Percentiles rank a stretch among this genome's conserved stretches.
Conservation (phyloP, 2,888 invertebrate species). For the Plusia festucae region DNA sequence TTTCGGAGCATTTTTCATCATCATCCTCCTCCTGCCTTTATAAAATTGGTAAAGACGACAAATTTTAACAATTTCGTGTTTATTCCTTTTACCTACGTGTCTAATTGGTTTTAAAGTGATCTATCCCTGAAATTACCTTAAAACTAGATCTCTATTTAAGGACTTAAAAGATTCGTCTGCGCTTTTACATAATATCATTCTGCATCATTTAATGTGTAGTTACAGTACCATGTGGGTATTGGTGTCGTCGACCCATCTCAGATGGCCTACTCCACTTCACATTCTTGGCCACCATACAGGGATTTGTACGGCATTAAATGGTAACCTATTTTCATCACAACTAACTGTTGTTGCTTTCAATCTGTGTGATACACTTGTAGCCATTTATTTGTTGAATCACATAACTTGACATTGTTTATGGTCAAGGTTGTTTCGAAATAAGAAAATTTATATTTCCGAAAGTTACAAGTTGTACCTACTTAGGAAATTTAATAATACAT, state of each 20-base stretch:
- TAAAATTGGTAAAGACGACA: too few relatives aligned
- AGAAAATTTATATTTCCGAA: not conserved
- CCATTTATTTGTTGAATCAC: conserved; percentile 1
- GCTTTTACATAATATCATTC: too few relatives aligned
- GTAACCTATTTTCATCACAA: conserved; percentile 40
- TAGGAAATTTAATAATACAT: too few relatives aligned
- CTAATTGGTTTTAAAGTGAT: too few relatives aligned
- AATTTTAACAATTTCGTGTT: too few relatives aligned
- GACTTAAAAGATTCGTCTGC: too few relatives aligned
- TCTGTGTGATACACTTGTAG: conserved; percentile 21
- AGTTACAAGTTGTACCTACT: too few relatives aligned
- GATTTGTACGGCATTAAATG: conserved; percentile 35
- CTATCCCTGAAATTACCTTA: too few relatives aligned
- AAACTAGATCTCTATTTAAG: too few relatives aligned
- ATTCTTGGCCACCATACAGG: conserved; percentile 42
- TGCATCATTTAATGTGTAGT: not conserved
- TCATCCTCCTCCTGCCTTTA: too few relatives aligned
- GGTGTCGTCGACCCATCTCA: conserved; percentile 42
- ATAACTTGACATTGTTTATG: not conserved
- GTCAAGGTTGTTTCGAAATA: not conserved
- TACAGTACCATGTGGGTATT: conserved; percentile 28
- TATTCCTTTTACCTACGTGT: too few relatives aligned
- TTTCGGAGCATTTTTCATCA: too few relatives aligned
- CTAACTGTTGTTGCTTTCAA: conserved; percentile 21
- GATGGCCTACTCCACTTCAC: conserved; percentile 55